These are phyloP conservation scores for Athalia circularis DNA, from an alignment of 2,888 invertebrate species.

Conservation along the genomic window DNA sequence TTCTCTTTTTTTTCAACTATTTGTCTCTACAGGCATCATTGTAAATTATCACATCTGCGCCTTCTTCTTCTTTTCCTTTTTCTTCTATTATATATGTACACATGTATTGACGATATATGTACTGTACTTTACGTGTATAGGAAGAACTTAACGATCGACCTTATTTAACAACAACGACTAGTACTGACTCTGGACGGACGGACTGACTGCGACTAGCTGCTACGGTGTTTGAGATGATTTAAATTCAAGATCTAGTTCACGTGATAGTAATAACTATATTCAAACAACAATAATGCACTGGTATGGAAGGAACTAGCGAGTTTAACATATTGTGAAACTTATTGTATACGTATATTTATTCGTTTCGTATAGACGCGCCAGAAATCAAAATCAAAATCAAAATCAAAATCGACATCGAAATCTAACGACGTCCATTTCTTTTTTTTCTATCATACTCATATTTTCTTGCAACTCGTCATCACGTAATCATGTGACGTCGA, in stretches of 20 bases:
- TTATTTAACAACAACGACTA: conserved; percentile 23
- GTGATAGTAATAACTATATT: conserved; percentile 21
- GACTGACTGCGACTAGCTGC: not conserved
- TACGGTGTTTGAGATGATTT: conserved; percentile 13
- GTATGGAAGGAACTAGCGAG: not conserved
- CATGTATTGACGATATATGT: no score
- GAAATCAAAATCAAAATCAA: no score
- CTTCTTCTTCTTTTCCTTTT: no score
- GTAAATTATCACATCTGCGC: no score
- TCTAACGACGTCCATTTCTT: no score
- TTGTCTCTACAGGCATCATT: no score
- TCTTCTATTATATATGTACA: no score
- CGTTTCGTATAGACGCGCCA: no score
- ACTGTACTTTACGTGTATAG: not conserved
- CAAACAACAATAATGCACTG: conserved; percentile 8
- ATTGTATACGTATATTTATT: not conserved
- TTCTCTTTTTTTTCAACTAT: no score
- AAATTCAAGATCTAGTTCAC: conserved; percentile 34
- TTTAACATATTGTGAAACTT: not conserved
- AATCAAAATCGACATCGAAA: no score
- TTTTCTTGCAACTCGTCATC: conserved; percentile 2
- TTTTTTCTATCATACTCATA: no score
- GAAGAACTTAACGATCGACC: conserved; percentile 33
- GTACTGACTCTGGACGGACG: not conserved
- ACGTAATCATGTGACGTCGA: not conserved